Conservation (phyloP, 2,888 invertebrate species). For the Tuberolachnus salignus region DNA sequence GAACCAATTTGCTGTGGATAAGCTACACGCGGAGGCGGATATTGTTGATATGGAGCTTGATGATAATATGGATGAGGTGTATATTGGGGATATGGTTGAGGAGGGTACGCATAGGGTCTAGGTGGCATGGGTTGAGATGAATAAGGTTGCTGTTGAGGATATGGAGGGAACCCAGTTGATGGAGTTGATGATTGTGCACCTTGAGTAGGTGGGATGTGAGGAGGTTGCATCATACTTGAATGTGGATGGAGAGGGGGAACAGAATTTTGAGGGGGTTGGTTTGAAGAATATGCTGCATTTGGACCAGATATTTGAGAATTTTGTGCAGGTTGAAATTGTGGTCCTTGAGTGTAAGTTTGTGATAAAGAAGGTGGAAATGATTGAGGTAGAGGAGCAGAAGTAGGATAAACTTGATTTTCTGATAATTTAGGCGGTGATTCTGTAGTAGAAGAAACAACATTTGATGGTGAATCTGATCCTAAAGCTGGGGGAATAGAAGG, state of each 20-base stretch:
- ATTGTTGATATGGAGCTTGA: constrained; percentile 65
- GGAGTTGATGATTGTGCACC: constrained; percentile 54
- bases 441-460: constrained; percentile 53
- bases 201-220: constrained; percentile 57
- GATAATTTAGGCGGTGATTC: constrained; percentile 50
- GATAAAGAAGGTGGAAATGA: constrained; percentile 53
- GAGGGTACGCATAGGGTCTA: constrained; percentile 65
- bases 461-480: constrained; percentile 46
- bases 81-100: constrained; percentile 67
- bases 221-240: constrained; percentile 56
- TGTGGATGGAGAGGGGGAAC: constrained; percentile 44
- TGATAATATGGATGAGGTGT: constrained; percentile 63
- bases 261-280: constrained; percentile 13
- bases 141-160: constrained; percentile 66
- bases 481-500: constrained; percentile 13
- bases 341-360: constrained; percentile 23
- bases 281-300: constrained; percentile 23
- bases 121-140: constrained; percentile 64
- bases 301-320: constrained; percentile 25
- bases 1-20: constrained; percentile 44
- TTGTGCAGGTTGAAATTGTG: constrained; percentile 36
- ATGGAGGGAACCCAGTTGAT: constrained; percentile 60
- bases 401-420: constrained; percentile 57
- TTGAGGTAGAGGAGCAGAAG: constrained; percentile 57
- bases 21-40: constrained; percentile 62